Evolutionary conservation across 92 coral and sea anemone species (phyloP).

Genomic region (Epizoanthus ramosus): DNA sequence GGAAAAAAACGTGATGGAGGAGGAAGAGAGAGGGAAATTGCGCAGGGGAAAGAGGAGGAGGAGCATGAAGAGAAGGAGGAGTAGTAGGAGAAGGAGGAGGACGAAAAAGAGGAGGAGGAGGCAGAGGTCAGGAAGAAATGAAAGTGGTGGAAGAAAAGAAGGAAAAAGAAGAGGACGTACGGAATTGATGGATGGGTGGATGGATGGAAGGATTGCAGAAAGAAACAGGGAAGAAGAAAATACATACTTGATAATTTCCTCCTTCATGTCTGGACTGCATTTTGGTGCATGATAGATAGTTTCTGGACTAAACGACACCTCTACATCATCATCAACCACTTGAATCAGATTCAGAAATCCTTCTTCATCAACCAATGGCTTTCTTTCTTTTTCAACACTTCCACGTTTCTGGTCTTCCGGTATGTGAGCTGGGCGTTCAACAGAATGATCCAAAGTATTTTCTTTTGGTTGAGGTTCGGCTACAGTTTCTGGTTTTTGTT

Average conservation of each 20-base stretch:
- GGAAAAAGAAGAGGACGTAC: neutral
- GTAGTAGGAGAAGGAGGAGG: neutral
- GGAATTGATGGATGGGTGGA: neutral
- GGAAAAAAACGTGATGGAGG: neutral
- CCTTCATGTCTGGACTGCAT: constrained; percentile 68
- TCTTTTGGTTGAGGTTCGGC: neutral
- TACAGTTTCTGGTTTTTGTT: neutral
- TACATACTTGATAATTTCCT: constrained; percentile 72
- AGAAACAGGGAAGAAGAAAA: too few species aligned
- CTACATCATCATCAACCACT: constrained; percentile 82
- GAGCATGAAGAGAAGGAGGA: neutral
- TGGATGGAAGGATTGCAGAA: neutral
- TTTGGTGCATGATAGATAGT: constrained; percentile 69
- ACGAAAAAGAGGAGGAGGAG: neutral
- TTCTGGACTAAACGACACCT: constrained; percentile 87
- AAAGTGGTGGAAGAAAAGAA: neutral
- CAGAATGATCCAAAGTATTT: neutral
- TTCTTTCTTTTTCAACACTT: neutral
- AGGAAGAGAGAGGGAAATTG: neutral
- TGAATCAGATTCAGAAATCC: constrained; percentile 63
- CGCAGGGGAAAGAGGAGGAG: neutral
- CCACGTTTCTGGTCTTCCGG: neutral
- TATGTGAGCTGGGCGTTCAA: neutral
- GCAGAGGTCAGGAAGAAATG: neutral
- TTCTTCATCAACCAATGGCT: constrained; percentile 56